Evolutionary conservation across 2,888 invertebrate genomes (phyloP), one percentile per base, ranked within the genome.

Genomic region (Stenodera caucasica): DNA sequence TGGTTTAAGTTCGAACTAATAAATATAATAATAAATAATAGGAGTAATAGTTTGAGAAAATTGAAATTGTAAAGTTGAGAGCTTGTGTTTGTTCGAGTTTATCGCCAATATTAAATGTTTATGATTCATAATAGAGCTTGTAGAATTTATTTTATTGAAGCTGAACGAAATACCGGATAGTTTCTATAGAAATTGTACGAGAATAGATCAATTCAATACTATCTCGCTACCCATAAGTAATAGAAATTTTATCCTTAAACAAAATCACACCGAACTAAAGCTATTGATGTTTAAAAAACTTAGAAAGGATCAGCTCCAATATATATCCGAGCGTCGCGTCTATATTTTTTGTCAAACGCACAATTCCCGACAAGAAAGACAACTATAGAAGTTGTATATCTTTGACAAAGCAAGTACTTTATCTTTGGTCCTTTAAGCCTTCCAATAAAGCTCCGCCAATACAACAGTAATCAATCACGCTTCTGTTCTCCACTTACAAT

Each of bases 311-410:
- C 37, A 40, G n/a, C n/a, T n/a, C n/a, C n/a, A n/a, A n/a, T n/a
- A n/a, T 40, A 40, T 18, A 40, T 40, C 18, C 37, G 18, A 40
- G 37, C 18, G 18, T 40, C 37, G 37, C n/a, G n/a, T 15, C 15
- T 40, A 40, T 18, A 40, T 40, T 15, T 40, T 9, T 18, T 11
- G 37, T 6, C 37, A 15, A 18, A 40, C 37, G 15, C 18, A 40
- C 15, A 18, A 18, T 2, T 18, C 8, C 18, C 15, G 37, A 40
- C n/a, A n/a, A 18, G 9, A 40, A 37, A 29, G 29, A 29, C 29
- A 14, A 37, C 14, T 37, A 37, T 37, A 37, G 37, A 37, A 37
- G 37, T 15, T 37, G 37, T 37, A 37, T 37, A 37, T 40, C 37
- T 40, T 40, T 9, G 5, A 40, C 37, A 9, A 18, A 40, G 18